Evolutionary conservation across 2,113 vertebrate genomes (phyloP).

Genomic region (Paracanthobrama guichenoti): DNA sequence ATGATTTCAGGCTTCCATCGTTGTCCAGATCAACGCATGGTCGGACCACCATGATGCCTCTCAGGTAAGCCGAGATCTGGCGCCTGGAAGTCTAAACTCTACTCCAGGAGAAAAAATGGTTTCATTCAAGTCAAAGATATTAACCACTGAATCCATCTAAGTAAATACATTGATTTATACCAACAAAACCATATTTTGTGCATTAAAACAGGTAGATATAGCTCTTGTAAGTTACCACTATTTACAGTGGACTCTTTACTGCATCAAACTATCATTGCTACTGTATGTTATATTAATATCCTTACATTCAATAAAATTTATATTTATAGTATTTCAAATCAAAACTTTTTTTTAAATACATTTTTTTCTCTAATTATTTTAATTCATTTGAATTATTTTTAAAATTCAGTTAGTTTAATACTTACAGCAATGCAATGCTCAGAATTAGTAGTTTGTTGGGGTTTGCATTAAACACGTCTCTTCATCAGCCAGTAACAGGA

Average conservation of each 20-base stretch:
- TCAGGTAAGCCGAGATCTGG: conserved; percentile 63
- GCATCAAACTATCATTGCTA: too few species aligned
- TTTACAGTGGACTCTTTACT: too few species aligned
- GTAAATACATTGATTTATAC: too few species aligned
- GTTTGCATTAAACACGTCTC: background rate
- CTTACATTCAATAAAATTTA: too few species aligned
- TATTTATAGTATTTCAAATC: background rate
- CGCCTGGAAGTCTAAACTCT: background rate
- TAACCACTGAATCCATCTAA: too few species aligned
- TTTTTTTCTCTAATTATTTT: background rate
- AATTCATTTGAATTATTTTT: background rate
- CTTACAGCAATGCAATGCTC: background rate
- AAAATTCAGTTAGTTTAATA: background rate
- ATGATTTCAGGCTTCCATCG: conserved; percentile 64
- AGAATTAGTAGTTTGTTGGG: background rate
- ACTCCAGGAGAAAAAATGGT: background rate
- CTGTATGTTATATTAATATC: too few species aligned
- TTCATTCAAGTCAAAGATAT: too few species aligned
- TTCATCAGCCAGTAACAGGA: background rate
- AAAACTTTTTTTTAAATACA: too few species aligned
- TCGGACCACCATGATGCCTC: conserved; percentile 52
- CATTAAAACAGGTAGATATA: too few species aligned
- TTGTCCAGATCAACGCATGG: conserved; percentile 54
- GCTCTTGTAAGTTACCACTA: too few species aligned
- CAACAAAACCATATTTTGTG: background rate